phyloP scores from a whole-genome alignment of 2,888 invertebrate species.

The Diarsia dahlii region DNA sequence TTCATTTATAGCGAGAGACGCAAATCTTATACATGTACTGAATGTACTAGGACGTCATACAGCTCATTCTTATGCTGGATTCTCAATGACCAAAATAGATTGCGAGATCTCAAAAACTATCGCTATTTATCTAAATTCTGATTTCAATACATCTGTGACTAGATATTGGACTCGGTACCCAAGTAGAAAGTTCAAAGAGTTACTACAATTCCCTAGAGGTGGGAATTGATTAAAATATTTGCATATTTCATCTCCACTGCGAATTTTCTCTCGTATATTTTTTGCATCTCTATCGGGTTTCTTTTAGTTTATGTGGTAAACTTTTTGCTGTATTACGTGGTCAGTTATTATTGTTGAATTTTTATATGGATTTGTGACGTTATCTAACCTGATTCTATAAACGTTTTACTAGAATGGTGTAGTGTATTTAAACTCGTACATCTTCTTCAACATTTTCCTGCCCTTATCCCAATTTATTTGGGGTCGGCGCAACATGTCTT shows the following conservation, averaged over 20 bases:
- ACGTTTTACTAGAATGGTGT: not conserved
- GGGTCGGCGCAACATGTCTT: no score
- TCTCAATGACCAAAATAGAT: not conserved
- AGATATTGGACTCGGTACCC: slow-evolving; percentile 16
- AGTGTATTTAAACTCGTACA: not conserved
- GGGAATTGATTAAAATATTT: slow-evolving; percentile 67
- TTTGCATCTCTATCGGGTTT: slow-evolving; percentile 39
- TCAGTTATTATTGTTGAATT: not conserved
- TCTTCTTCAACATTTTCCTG: no score
- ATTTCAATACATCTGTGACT: slow-evolving; percentile 43
- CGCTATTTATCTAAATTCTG: slow-evolving; percentile 16
- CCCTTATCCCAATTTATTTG: no score
- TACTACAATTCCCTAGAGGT: slow-evolving; percentile 53
- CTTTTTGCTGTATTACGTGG: slow-evolving; percentile 9
- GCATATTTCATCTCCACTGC: slow-evolving; percentile 58
- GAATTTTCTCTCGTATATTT: slow-evolving; percentile 45
- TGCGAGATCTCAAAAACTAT: not conserved
- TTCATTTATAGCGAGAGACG: not conserved
- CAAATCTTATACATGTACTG: not conserved
- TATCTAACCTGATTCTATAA: not conserved
- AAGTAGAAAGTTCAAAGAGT: slow-evolving; percentile 42
- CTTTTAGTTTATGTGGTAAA: slow-evolving; percentile 6
- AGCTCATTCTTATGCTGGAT: not conserved
- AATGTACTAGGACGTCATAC: not conserved
- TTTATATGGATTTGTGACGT: not conserved